Evolutionary conservation across 2,797 vertebrate genomes (phyloP).

Genomic region (Rhynchotus rufescens): DNA sequence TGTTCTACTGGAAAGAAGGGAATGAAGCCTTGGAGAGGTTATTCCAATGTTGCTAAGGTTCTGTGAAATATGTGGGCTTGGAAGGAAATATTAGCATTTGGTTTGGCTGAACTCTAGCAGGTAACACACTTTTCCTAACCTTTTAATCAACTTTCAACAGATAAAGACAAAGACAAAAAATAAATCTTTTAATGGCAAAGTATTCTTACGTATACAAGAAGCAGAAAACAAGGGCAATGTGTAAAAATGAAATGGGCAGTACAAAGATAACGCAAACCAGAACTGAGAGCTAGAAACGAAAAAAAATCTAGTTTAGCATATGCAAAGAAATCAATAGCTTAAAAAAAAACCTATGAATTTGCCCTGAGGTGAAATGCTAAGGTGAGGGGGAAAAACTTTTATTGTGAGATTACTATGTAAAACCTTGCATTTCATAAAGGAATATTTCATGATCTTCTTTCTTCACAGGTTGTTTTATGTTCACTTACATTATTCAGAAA

Average conservation of each 20-base stretch:
- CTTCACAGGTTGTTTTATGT: not conserved
- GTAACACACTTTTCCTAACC: not conserved
- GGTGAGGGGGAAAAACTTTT: constrained; percentile 44
- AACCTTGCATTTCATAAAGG: constrained; percentile 5
- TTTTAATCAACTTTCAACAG: constrained; percentile 13
- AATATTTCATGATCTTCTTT: not conserved
- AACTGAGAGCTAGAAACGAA: not conserved
- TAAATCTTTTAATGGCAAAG: not conserved
- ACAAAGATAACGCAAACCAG: not conserved
- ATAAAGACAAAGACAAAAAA: constrained; percentile 4
- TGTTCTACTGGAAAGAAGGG: not conserved
- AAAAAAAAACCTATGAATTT: constrained; percentile 38
- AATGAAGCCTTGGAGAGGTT: not conserved
- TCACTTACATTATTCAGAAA: not conserved
- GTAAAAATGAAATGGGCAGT: not conserved
- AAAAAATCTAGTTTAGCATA: constrained; percentile 42
- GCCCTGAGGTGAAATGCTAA: constrained; percentile 46
- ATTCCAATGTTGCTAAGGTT: not conserved
- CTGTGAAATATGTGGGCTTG: not conserved
- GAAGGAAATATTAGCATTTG: constrained; percentile 18
- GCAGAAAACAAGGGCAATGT: not conserved
- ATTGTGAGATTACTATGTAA: constrained; percentile 12
- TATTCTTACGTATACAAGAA: not conserved
- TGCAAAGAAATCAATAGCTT: constrained; percentile 49
- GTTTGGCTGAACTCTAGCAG: not conserved